These are phyloP conservation scores for Empidonax alnorum DNA, from an alignment of 2,113 vertebrate species.

Conservation along the genomic window DNA sequence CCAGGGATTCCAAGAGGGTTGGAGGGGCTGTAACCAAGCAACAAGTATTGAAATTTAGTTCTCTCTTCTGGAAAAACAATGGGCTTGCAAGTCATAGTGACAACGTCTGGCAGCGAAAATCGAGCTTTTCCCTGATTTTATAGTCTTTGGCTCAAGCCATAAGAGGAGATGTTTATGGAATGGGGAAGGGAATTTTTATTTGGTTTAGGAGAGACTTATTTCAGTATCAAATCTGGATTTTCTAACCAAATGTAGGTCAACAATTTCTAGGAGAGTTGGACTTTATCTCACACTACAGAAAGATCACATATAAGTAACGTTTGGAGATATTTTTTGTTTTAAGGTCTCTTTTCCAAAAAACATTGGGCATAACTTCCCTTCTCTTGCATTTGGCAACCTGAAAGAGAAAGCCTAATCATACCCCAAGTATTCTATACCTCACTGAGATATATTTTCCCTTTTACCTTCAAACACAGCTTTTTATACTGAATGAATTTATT, in stretches of 20 bases:
- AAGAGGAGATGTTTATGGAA: neutral
- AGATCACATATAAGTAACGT: neutral
- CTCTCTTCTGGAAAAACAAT: neutral
- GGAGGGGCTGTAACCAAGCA: slow-evolving; percentile 6
- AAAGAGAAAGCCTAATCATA: neutral
- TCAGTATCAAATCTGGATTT: neutral
- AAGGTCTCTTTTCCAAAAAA: neutral
- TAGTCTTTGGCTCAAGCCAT: neutral
- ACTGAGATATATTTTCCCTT: neutral
- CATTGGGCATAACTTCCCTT: neutral
- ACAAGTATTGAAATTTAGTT: neutral
- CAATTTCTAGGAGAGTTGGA: neutral
- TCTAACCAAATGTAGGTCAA: neutral
- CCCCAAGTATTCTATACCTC: neutral
- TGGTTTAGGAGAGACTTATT: neutral
- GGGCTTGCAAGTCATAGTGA: neutral
- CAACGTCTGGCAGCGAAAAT: neutral
- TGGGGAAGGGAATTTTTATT: neutral
- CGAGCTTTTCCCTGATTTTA: neutral
- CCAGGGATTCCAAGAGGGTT: neutral
- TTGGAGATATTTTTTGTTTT: neutral
- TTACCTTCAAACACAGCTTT: neutral
- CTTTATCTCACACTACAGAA: neutral
- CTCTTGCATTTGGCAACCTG: neutral
- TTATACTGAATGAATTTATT: neutral